Evolutionary conservation across 2,888 invertebrate species (phyloP).

Genomic region (Sminthurinus aureus): DNA sequence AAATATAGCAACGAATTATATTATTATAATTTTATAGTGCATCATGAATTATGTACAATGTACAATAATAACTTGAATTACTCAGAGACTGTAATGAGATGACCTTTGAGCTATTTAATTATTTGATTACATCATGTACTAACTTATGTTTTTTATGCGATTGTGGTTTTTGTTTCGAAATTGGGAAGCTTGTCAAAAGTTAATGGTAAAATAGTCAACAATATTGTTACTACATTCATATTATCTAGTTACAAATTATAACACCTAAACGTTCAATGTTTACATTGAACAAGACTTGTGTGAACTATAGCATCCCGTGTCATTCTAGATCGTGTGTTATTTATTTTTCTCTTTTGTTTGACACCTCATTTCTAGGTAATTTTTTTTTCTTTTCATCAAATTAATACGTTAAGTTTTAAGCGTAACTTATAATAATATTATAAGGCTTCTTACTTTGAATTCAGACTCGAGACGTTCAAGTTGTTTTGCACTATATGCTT

Average conservation of each 20-base stretch:
- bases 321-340: not conserved
- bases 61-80: not conserved
- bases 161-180: too few relatives aligned
- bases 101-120: not conserved
- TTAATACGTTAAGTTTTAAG: not conserved
- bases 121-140: not conserved
- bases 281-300: not conserved
- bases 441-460: conserved; percentile 73
- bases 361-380: too few relatives aligned
- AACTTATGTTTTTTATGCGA: too few relatives aligned
- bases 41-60: too few relatives aligned
- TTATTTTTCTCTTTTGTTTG: not conserved
- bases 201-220: too few relatives aligned
- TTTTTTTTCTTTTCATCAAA: not conserved
- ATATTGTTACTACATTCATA: too few relatives aligned
- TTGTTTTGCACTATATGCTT: conserved; percentile 95
- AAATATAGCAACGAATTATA: too few relatives aligned
- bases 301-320: not conserved
- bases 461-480: conserved; percentile 89
- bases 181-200: too few relatives aligned
- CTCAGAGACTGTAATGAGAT: not conserved
- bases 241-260: too few relatives aligned
- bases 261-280: not conserved
- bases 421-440: not conserved
- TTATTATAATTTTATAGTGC: not conserved